Evolutionary conservation across 2,888 invertebrate species (phyloP).

Genomic region (Lithosia quadra): DNA sequence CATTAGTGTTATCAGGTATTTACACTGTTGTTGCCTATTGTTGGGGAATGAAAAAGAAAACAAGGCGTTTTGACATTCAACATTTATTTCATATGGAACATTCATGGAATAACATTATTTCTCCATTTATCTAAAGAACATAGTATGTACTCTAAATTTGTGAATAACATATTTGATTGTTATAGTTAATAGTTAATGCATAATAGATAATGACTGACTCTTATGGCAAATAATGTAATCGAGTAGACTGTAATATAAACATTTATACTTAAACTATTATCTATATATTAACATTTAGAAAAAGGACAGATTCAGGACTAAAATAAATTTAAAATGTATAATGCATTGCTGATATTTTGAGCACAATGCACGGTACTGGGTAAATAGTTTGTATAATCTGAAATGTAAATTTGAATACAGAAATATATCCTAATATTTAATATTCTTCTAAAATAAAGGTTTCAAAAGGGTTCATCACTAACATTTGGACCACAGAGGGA

Average conservation of each 20-base stretch:
- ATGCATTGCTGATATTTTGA: constrained; percentile 29
- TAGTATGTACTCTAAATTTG: constrained; percentile 24
- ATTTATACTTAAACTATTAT: constrained; percentile 27
- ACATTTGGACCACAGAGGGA: constrained; percentile 60
- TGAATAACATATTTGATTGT: constrained; percentile 37
- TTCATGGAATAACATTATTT: constrained; percentile 64
- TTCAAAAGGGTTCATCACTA: constrained; percentile 60
- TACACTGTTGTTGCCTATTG: not conserved
- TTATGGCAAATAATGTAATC: constrained; percentile 48
- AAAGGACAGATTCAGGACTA: constrained; percentile 39
- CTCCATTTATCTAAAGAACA: constrained; percentile 18
- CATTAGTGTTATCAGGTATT: not conserved
- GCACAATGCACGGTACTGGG: constrained; percentile 27
- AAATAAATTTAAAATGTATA: constrained; percentile 38
- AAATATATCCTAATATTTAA: constrained; percentile 41
- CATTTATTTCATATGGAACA: constrained; percentile 73
- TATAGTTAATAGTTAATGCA: constrained; percentile 23
- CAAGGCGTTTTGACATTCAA: constrained; percentile 56
- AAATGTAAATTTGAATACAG: constrained; percentile 36
- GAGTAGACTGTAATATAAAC: constrained; percentile 23
- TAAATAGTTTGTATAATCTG: constrained; percentile 37
- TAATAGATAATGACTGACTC: constrained; percentile 46
- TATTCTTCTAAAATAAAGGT: constrained; percentile 35
- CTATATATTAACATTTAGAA: constrained; percentile 48
- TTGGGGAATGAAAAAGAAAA: constrained; percentile 5